Conservation (phyloP, 2,888 invertebrate species). For the Acrobeloides nanus region DNA sequence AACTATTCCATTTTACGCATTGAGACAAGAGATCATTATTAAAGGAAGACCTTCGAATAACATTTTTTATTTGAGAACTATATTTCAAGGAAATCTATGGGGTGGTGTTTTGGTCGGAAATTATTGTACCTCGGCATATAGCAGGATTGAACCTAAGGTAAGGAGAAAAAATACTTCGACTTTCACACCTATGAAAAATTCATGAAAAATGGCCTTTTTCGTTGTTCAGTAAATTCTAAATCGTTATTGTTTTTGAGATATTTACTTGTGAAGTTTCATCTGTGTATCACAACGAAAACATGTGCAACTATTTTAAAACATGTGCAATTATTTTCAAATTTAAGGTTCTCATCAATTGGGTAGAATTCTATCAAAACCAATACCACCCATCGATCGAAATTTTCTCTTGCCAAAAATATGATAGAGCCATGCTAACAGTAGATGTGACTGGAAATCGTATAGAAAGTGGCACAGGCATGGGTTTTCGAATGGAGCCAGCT, state of each 20-base stretch:
- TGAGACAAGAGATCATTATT: constrained; percentile 73
- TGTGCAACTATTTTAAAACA: neutral
- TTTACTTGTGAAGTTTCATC: no score
- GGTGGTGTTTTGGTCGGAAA: constrained; percentile 85
- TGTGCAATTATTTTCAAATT: neutral
- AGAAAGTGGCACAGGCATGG: constrained; percentile 22
- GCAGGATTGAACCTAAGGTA: constrained; percentile 15
- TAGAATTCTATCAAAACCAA: constrained; percentile 43
- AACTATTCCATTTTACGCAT: constrained; percentile 71
- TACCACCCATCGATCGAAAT: constrained; percentile 53
- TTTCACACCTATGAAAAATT: no score
- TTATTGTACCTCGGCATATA: constrained; percentile 62
- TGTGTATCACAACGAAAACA: no score
- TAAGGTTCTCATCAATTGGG: constrained; percentile 47
- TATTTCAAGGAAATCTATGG: constrained; percentile 77
- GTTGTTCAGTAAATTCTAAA: constrained; percentile 4
- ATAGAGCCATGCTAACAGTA: constrained; percentile 21
- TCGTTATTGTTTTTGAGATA: no score
- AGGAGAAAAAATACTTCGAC: no score
- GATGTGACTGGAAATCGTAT: constrained; percentile 33
- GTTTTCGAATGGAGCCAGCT: constrained; percentile 47
- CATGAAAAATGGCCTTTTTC: no score
- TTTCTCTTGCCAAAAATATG: constrained; percentile 43
- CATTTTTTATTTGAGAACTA: constrained; percentile 59
- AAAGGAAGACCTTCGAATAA: constrained; percentile 52